A percentile compares a stretch with the other conserved stretches of the same genome.
Evolutionary conservation across 1,140 invertebrate species (phyloP).

Genomic region (Scaptomyza graminum): DNA sequence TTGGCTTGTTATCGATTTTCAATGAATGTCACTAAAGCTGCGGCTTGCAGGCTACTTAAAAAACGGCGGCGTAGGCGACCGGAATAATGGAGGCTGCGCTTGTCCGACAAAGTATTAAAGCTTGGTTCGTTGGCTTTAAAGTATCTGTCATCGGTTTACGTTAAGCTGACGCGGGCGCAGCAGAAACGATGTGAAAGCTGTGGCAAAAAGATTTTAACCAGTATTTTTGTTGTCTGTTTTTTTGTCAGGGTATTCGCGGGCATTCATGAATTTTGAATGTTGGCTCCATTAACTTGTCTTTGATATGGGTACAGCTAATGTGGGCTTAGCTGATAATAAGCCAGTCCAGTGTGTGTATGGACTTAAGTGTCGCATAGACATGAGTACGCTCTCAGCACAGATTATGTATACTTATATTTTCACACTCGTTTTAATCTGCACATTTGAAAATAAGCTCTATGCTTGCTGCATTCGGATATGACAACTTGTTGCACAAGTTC

Average conservation of each 20-base stretch:
- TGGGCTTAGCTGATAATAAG: constrained; percentile 13
- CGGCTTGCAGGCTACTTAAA: background rate
- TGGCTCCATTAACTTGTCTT: constrained; percentile 11
- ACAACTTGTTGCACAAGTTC: constrained; percentile 6
- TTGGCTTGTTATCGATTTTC: constrained; percentile 63
- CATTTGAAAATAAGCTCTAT: no score
- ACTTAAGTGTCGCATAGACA: background rate
- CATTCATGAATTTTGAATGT: constrained; percentile 23
- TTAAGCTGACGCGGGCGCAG: background rate
- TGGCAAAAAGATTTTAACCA: constrained; percentile 7
- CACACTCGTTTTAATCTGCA: background rate
- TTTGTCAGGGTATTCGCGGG: background rate
- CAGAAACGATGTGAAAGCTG: background rate
- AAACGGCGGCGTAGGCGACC: background rate
- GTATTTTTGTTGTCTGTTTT: no score
- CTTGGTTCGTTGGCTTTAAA: constrained; percentile 24
- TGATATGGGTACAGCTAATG: constrained; percentile 8
- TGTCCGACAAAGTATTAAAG: constrained; percentile 29
- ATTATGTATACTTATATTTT: background rate
- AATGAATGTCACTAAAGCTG: constrained; percentile 28
- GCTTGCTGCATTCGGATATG: background rate
- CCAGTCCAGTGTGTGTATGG: background rate
- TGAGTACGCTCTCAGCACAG: background rate
- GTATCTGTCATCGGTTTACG: constrained; percentile 25
- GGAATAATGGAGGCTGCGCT: constrained; percentile 16